Evolutionary conservation across 2,888 invertebrate species (phyloP).

Genomic region (Chrysotoxum bicinctum): DNA sequence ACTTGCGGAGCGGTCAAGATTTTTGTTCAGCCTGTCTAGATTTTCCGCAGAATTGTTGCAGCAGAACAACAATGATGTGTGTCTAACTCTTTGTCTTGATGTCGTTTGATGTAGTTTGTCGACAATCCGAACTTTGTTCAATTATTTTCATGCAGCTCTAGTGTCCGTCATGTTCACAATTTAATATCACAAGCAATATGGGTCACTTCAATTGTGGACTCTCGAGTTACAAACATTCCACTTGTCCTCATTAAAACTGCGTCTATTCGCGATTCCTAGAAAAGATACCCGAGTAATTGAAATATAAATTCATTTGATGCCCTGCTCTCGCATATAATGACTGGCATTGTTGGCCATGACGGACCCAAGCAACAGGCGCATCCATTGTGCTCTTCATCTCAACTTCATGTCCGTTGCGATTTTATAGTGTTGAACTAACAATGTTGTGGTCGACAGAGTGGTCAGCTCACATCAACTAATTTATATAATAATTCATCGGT

Average conservation of each 20-base stretch:
- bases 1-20: constrained; percentile 64
- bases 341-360: constrained; percentile 54
- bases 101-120: background rate
- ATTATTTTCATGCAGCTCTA: background rate
- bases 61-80: constrained; percentile 41
- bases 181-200: constrained; percentile 41
- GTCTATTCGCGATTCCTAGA: constrained; percentile 66
- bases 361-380: constrained; percentile 32
- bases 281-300: constrained; percentile 64
- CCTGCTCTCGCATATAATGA: constrained; percentile 44
- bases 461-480: constrained; percentile 42
- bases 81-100: constrained; percentile 18
- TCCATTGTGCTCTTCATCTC: constrained; percentile 25
- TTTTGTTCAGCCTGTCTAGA: constrained; percentile 32
- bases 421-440: constrained; percentile 8
- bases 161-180: background rate
- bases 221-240: constrained; percentile 51
- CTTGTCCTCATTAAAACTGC: constrained; percentile 54
- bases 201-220: constrained; percentile 62
- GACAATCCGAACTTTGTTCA: background rate
- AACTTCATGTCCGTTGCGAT: background rate
- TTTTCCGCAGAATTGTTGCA: constrained; percentile 44
- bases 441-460: constrained; percentile 24
- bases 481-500: constrained; percentile 61
- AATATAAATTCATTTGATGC: constrained; percentile 65